Percentiles rank a stretch among this genome's conserved stretches.
phyloP scores from a whole-genome alignment of 2,113 vertebrate species.

The Oxyura jamaicensis region DNA sequence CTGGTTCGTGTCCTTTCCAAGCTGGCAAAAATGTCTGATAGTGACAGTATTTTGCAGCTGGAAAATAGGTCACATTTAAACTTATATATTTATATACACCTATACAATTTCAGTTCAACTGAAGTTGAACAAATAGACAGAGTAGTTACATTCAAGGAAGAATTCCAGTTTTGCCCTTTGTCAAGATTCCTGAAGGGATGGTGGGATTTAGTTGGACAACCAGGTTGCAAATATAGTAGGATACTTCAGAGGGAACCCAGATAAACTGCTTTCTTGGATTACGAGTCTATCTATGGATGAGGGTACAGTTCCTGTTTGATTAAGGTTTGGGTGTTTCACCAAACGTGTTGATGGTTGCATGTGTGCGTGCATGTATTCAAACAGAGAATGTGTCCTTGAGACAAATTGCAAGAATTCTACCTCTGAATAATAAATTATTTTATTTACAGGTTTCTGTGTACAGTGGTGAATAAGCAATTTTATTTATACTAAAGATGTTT shows the following conservation, averaged over 20 bases:
- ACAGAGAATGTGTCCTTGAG: not conserved
- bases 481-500: constrained; percentile 28
- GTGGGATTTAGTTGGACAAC: not conserved
- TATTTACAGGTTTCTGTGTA: constrained; percentile 13
- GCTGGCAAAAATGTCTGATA: constrained; percentile 2
- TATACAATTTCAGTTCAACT: not conserved
- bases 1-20: not conserved
- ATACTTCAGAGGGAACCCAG: not conserved
- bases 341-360: not conserved
- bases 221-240: not conserved
- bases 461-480: constrained; percentile 27
- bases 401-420: not conserved
- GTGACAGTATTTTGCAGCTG: not conserved
- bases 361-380: not conserved
- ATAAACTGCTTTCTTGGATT: not conserved
- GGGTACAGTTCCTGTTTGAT: not conserved
- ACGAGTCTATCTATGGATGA: not conserved
- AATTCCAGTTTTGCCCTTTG: not conserved
- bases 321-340: not conserved
- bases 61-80: constrained; percentile 54
- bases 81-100: not conserved
- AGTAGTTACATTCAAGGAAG: not conserved
- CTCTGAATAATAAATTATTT: constrained; percentile 30
- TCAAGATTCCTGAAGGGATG: not conserved
- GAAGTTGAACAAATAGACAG: not conserved